Evolutionary conservation across 2,888 invertebrate genomes (phyloP).

Genomic region (Drosophila quinaria): DNA sequence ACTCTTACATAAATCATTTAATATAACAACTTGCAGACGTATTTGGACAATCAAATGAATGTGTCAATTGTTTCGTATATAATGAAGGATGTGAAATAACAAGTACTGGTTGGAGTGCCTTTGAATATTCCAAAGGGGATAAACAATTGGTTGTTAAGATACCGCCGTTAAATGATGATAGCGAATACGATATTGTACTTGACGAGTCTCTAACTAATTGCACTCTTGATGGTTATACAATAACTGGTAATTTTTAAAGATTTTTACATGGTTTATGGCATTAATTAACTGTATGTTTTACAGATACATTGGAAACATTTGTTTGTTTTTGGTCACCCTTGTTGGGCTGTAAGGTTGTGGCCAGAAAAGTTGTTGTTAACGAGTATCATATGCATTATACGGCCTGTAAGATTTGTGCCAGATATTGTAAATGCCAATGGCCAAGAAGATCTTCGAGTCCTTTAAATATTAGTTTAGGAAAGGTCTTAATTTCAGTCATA

Average conservation of each 20-base stretch:
- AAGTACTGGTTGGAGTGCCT: slow-evolving; percentile 12
- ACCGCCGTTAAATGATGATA: neutral
- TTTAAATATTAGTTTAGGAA: too few species aligned
- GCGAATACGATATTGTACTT: neutral
- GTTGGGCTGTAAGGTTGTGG: slow-evolving; percentile 27
- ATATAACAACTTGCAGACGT: neutral
- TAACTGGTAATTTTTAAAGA: slow-evolving; percentile 12
- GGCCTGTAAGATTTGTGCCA: slow-evolving; percentile 28
- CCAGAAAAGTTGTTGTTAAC: slow-evolving; percentile 11
- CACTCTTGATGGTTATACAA: slow-evolving; percentile 9
- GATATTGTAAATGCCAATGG: slow-evolving; percentile 17
- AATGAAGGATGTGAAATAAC: slow-evolving; percentile 7
- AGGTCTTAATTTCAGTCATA: neutral
- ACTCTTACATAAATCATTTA: neutral
- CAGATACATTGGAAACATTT: slow-evolving; percentile 36
- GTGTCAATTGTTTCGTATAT: slow-evolving; percentile 16
- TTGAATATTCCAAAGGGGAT: neutral
- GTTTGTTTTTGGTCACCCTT: slow-evolving; percentile 42
- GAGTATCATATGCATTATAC: slow-evolving; percentile 13
- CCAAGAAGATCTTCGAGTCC: neutral
- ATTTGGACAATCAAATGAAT: slow-evolving; percentile 15
- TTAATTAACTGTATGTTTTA: neutral
- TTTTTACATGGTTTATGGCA: neutral
- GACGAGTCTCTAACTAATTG: slow-evolving; percentile 2
- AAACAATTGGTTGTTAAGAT: neutral